Conservation (phyloP, 23 tunicate genomes). For the Halocynthia roretzi region DNA sequence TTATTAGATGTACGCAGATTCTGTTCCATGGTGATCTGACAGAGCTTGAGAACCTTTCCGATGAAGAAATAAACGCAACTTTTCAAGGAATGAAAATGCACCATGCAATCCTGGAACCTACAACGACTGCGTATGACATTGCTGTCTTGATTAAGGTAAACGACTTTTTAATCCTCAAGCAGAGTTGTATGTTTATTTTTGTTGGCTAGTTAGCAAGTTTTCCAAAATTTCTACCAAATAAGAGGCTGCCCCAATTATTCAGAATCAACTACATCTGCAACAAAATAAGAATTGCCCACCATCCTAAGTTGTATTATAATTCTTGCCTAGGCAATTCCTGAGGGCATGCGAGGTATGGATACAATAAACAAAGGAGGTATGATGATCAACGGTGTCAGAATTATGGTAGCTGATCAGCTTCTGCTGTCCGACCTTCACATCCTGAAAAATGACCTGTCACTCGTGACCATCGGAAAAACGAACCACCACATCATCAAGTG, state of each 20-base stretch:
- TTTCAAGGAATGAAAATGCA: slow-evolving; percentile 49
- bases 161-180: not conserved
- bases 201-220: no score
- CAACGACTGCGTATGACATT: slow-evolving; percentile 75
- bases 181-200: not conserved
- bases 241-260: no score
- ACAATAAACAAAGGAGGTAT: slow-evolving; percentile 51
- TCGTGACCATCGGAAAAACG: slow-evolving; percentile 54
- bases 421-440: slow-evolving; percentile 63
- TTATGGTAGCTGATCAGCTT: slow-evolving; percentile 30
- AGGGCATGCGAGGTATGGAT: slow-evolving; percentile 37
- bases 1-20: slow-evolving; percentile 52
- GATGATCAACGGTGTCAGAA: slow-evolving; percentile 43
- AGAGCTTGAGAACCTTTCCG: slow-evolving; percentile 49
- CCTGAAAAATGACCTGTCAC: slow-evolving; percentile 62
- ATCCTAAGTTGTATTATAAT: no score
- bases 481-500: slow-evolving; percentile 55
- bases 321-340: slow-evolving; percentile 31
- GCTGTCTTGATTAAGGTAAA: slow-evolving; percentile 30
- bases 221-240: no score
- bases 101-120: slow-evolving; percentile 54
- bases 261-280: no score
- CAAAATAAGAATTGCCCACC: no score
- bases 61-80: slow-evolving; percentile 48
- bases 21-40: slow-evolving; percentile 47